Percentiles rank a stretch among this genome's conserved stretches.
Conservation (phyloP, 2,113 vertebrate genomes). For the Riparia riparia region DNA sequence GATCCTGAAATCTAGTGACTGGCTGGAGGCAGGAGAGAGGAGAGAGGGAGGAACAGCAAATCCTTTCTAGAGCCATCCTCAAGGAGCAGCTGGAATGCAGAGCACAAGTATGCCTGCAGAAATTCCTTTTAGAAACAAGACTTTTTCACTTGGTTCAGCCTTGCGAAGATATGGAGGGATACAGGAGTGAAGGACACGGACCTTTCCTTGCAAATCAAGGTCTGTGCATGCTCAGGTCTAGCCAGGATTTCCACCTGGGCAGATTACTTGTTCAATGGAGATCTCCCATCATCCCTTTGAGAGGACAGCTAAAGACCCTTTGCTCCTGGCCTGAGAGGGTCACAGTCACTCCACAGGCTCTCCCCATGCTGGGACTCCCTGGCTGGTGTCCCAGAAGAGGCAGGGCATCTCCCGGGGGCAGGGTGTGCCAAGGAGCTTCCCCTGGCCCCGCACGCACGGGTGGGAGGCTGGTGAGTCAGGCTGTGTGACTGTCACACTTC, state of each 20-base stretch:
- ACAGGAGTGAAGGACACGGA: background rate
- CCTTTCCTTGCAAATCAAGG: background rate
- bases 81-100: background rate
- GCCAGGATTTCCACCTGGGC: background rate
- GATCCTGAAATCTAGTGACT: background rate
- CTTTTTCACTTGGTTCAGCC: background rate
- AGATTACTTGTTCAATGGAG: background rate
- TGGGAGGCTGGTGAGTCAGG: background rate
- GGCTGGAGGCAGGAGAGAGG: background rate
- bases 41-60: background rate
- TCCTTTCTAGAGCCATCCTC: background rate
- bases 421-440: background rate
- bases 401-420: background rate
- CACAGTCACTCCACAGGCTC: background rate
- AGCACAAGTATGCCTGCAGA: background rate
- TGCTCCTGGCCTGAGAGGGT: background rate
- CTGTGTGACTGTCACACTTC: background rate
- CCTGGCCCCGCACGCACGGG: background rate
- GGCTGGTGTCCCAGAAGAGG: background rate
- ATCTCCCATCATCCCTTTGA: background rate
- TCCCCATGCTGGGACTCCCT: background rate
- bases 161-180: background rate
- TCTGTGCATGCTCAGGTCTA: background rate
- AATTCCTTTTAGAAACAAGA: background rate
- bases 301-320: background rate